Percentiles rank a stretch among this genome's conserved stretches.
Conservation (phyloP, 2,888 invertebrate genomes). For the Macrostomum cliftonense region DNA sequence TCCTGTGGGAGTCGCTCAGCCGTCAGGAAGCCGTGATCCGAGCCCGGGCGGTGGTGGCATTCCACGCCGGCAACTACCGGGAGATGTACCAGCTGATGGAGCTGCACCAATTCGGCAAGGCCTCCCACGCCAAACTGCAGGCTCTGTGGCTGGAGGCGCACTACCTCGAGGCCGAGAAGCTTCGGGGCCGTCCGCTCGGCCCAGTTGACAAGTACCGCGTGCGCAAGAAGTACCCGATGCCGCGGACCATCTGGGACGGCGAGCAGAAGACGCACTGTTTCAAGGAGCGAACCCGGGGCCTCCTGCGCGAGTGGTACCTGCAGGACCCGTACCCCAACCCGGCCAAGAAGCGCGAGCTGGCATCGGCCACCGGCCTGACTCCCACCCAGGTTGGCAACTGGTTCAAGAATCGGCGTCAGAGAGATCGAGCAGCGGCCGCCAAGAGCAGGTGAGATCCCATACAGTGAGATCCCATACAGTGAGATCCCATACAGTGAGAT, state of each 20-base stretch:
- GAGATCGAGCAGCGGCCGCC: constrained; percentile 73
- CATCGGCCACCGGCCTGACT: constrained; percentile 69
- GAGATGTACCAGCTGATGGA: constrained; percentile 73
- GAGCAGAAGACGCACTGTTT: constrained; percentile 93
- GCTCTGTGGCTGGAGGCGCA: constrained; percentile 86
- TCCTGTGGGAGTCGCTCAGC: constrained; percentile 58
- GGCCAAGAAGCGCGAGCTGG: constrained; percentile 71
- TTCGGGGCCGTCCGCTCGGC: constrained; percentile 68
- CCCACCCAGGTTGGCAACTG: constrained; percentile 82
- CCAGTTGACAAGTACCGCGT: constrained; percentile 83
- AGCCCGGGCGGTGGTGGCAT: constrained; percentile 67
- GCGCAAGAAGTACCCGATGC: constrained; percentile 74
- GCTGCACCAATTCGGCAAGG: constrained; percentile 68
- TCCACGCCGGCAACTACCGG: constrained; percentile 69
- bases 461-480: too few species aligned
- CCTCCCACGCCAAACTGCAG: constrained; percentile 63
- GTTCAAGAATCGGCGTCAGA: constrained; percentile 71
- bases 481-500: too few species aligned
- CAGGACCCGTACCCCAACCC: constrained; percentile 91
- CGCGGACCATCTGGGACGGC: constrained; percentile 80
- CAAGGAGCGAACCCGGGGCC: constrained; percentile 73
- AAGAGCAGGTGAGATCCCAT: constrained; percentile 61
- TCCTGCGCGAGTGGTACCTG: constrained; percentile 89
- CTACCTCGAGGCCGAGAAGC: constrained; percentile 74
- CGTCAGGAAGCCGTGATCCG: constrained; percentile 68